Percentiles rank a stretch among this genome's conserved stretches.
Evolutionary conservation across 2,888 invertebrate species (phyloP).

Genomic region (Idaea aversata): DNA sequence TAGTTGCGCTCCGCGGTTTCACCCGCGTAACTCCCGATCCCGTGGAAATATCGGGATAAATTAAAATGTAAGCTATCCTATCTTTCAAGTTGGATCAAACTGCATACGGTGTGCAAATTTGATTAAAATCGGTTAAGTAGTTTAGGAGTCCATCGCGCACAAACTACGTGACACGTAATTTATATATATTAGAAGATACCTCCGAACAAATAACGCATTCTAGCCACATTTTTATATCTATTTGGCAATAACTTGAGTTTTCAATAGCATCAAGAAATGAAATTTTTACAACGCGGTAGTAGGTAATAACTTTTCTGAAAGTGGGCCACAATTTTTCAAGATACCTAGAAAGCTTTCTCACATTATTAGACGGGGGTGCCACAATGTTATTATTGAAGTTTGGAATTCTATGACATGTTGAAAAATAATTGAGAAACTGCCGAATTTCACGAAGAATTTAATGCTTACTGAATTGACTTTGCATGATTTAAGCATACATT

Average conservation of each 20-base stretch:
- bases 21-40: too few relatives aligned
- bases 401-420: conserved; percentile 23
- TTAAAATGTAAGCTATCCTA: too few relatives aligned
- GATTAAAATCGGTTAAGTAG: too few relatives aligned
- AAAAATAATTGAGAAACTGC: not conserved
- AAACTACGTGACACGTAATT: too few relatives aligned
- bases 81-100: too few relatives aligned
- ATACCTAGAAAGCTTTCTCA: conserved; percentile 15
- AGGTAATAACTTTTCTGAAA: conserved; percentile 48
- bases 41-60: too few relatives aligned
- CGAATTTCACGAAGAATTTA: not conserved
- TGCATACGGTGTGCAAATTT: too few relatives aligned
- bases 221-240: conserved; percentile 37
- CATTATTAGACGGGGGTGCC: conserved; percentile 35
- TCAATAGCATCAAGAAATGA: conserved; percentile 52
- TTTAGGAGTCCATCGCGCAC: too few relatives aligned
- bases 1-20: too few relatives aligned
- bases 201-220: conserved; percentile 33
- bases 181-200: too few relatives aligned
- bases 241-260: conserved; percentile 52
- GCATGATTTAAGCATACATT: too few relatives aligned
- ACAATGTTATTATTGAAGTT: conserved; percentile 42
- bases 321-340: conserved; percentile 34
- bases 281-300: conserved; percentile 50
- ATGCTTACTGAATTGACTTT: too few relatives aligned